Conservation (phyloP, 1,140 invertebrate genomes). For the Ruditapes philippinarum region DNA sequence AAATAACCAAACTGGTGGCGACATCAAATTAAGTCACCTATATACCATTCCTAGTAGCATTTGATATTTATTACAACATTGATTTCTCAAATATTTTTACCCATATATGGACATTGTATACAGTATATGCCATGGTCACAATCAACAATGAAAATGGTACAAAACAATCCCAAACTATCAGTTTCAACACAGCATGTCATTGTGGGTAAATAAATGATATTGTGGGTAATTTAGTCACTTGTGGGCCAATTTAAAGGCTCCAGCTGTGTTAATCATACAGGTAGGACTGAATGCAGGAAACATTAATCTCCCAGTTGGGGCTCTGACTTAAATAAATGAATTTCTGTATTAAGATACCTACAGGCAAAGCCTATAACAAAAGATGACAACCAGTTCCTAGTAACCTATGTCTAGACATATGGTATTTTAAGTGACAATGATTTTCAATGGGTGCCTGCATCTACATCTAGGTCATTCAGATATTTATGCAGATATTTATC, state of each 20-base stretch:
- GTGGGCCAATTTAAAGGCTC: background rate
- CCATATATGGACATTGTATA: too few species aligned
- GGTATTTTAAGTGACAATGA: too few species aligned
- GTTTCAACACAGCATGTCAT: constrained; percentile 3
- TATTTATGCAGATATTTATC: too few species aligned
- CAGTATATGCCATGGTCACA: background rate
- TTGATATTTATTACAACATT: too few species aligned
- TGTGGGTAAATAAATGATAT: constrained; percentile 25
- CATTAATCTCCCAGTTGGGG: constrained; percentile 11
- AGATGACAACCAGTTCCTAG: too few species aligned
- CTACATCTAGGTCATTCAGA: too few species aligned
- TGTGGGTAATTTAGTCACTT: constrained; percentile 12
- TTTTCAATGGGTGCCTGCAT: too few species aligned
- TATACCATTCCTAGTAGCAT: too few species aligned
- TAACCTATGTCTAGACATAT: too few species aligned
- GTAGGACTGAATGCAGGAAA: background rate
- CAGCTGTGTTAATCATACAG: constrained; percentile 22
- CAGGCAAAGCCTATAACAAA: background rate
- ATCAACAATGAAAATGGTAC: background rate
- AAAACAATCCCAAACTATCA: background rate
- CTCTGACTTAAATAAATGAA: background rate
- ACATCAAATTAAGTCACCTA: too few species aligned
- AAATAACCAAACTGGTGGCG: too few species aligned
- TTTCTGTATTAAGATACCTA: background rate
- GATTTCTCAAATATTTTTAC: too few species aligned